Base-by-base conservation (phyloP, 2,888 invertebrate species). In the Cylloceria caligata region DNA sequence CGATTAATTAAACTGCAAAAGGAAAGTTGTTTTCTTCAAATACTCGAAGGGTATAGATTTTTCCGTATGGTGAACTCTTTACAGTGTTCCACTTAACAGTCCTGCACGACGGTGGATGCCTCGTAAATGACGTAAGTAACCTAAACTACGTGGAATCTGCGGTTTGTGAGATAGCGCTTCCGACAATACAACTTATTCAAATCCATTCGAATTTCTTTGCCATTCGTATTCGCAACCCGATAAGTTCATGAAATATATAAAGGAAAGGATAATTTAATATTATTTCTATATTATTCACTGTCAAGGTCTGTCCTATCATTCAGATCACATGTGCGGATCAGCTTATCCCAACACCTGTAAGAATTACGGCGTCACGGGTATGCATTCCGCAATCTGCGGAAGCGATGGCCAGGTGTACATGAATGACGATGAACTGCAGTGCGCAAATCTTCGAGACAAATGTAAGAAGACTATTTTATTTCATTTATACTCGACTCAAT, bases 201-300 rank as follows among this genome's bases (percentile, higher is more conserved):
- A 90, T 86, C 89, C 90, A n/a, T 91, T 89, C 45, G 65, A 87
- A 13, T 88, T 88, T 83, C 83, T 90, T 21, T 90, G 90, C 74
- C 82, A 85, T 34, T n/a, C n/a, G n/a, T n/a, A n/a, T n/a, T n/a
- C n/a, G n/a, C 73, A 79, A 11, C 81, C 88, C 39, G 67, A 88
- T 88, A 45, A 81, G 87, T 85, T 13, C 21, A 11, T 42, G 24
- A n/a, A 57, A 42, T 42, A 0, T 30, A 64, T 27, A 21, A 9
- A 34, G 19, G 0, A 11, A 21, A n/a, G n/a, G n/a, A n/a, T 55
- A 4, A 67, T 49, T 11, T 19, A 19, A 68, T 60, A 7, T 62
- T 49, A 39, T 42, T 71, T 65, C 7, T n/a, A 45, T 36, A 16
- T 24, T 64, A 27, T 30, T 21, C 30, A 1, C 16, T 57, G 5